phyloP scores from a whole-genome alignment of 2,888 invertebrate genomes.

The Gymnocheta viridis region DNA sequence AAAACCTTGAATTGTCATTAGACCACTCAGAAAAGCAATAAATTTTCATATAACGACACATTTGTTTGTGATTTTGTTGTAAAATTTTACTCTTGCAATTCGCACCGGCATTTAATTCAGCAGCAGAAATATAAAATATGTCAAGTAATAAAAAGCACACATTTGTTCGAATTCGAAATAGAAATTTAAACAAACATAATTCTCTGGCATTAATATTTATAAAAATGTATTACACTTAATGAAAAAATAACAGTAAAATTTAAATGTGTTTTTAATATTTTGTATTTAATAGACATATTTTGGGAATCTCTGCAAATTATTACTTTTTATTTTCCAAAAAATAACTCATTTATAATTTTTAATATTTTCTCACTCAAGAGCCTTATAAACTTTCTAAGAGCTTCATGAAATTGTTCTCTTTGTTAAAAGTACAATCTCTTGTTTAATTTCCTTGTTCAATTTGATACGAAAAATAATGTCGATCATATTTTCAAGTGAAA shows the following conservation, averaged over 20 bases:
- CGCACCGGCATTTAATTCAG: constrained; percentile 41
- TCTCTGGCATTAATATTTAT: not conserved
- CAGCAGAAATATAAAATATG: constrained; percentile 63
- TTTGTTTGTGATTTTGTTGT: constrained; percentile 20
- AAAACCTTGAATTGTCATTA: constrained; percentile 62
- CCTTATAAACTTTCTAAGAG: constrained; percentile 13
- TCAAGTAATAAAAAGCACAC: constrained; percentile 24
- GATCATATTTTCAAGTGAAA: not conserved
- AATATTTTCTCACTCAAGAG: constrained; percentile 24
- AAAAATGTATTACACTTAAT: not conserved
- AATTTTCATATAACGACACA: constrained; percentile 46
- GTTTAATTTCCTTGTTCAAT: not conserved
- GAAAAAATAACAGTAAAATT: not conserved
- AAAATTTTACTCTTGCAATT: not conserved
- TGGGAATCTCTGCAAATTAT: not conserved
- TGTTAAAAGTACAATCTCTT: not conserved
- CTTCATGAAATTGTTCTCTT: not conserved
- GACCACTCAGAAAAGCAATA: constrained; percentile 55
- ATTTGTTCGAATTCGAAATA: not conserved
- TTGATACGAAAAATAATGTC: not conserved
- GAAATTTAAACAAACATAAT: not conserved
- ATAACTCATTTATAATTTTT: not conserved
- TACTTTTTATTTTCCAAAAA: not conserved
- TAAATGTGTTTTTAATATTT: not conserved
- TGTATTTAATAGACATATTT: not conserved